Evolutionary conservation across 2,888 invertebrate genomes (phyloP), one percentile per base, ranked within the genome.

Genomic region (Drosophila mulleri): DNA sequence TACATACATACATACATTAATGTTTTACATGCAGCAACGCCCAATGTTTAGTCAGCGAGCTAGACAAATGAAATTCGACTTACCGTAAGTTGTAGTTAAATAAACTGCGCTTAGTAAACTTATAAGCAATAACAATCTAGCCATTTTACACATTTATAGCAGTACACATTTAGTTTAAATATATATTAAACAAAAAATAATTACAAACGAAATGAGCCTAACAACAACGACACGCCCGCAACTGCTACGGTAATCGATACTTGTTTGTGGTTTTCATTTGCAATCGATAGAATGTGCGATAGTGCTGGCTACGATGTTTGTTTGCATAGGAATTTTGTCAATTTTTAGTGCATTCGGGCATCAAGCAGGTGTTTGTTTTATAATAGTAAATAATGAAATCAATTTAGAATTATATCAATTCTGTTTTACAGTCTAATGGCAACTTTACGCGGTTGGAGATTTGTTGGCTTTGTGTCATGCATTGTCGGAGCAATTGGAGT

Each of bases 361-460:
- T 18, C 47, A 16, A 64, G 42, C 85, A 84, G 88, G 83, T 82
- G 81, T 71, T 66, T 82, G 80, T 85, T 80, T 73, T 83, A 65
- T 72, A 78, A 67, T 66, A 50, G 18, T 18, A 35, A 62, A 57
- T n/a, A 50, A 18, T 42, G 50, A 62, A 47, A 14, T 47, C 53
- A 47, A 12, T 50, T 66, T 54, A 32, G 32, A 66, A 62, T 61
- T 48, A 48, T 54, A 68, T 48, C 47, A 64, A 44, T 54, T 65
- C 45, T 53, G 37, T 69, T 1, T 57, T 77, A 3, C 42, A 80
- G 60, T 32, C 75, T 71, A 80, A 93, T 92, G 92, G 82, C 84
- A 67, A 67, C 83, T 41, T 86, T 94, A 75, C 93, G 85, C 71
- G 95, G 95, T 8, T 95, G 95, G 95, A 93, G 93, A 79, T 95